Evolutionary conservation across 37 sponge, comb jelly and placozoan species (phyloP).

Genomic region (Beroe forskalii): DNA sequence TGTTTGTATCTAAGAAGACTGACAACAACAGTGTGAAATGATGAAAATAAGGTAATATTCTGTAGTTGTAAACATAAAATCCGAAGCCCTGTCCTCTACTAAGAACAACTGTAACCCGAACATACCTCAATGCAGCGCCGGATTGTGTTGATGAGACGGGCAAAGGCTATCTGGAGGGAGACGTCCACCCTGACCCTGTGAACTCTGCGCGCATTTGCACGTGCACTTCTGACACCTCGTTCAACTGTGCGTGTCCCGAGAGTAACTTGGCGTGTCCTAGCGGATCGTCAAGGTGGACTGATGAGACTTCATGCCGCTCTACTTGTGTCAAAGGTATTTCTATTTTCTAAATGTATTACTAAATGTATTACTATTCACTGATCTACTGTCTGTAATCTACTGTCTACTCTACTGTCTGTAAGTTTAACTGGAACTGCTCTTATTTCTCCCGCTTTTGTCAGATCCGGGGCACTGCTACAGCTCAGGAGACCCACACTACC

Average conservation of each 20-base stretch:
- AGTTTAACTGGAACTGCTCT: too few relatives aligned
- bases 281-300: neutral
- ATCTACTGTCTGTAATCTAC: too few relatives aligned
- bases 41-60: too few relatives aligned
- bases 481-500: slow-evolving; percentile 47
- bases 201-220: neutral
- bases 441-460: too few relatives aligned
- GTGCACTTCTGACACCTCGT: neutral
- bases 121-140: neutral
- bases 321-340: neutral
- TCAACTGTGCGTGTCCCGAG: neutral
- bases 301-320: neutral
- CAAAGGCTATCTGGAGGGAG: neutral
- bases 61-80: too few relatives aligned
- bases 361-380: too few relatives aligned
- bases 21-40: too few relatives aligned
- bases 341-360: neutral
- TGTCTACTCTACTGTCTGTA: too few relatives aligned
- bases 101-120: neutral
- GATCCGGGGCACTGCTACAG: slow-evolving; percentile 39
- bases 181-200: neutral
- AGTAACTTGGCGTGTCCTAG: neutral
- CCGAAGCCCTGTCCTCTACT: too few relatives aligned
- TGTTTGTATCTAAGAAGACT: too few relatives aligned
- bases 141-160: neutral